Base-by-base conservation (phyloP, 2,113 vertebrate genomes). In the Xiphophorus hellerii region DNA sequence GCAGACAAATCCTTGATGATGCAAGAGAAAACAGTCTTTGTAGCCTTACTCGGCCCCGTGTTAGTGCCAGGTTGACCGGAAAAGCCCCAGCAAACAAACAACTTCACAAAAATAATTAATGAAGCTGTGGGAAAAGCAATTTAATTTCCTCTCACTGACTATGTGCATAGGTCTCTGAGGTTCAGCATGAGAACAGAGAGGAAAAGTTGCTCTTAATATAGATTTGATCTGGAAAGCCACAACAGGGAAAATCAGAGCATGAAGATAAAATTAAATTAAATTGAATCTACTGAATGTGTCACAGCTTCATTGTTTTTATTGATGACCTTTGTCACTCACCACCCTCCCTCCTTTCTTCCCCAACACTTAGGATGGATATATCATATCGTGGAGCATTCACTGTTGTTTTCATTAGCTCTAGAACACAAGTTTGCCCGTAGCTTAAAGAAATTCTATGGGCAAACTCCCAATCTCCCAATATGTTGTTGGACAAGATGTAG, bases 1-100 rank as follows among this genome's bases (percentile, higher is more conserved):
- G 85, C 76, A 65, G 65, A 62, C 30, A 81, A 77, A 78, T 69
- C 71, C 69, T 4, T 75, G 15, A 25, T 80, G 80, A 89, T 81
- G 85, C 80, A 70, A 91, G 83, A 87, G 88, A 85, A 93, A 94
- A 92, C 90, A 83, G 78, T 69, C 76, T 39, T 27, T 28, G 33
- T 28, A 28, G 75, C 65, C 64, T 37, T 74, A 71, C 73, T 82
- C 74, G 67, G 42, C n/a, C 60, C 27, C 29, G 30, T 29, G 76
- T 83, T 77, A 83, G 65, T 51, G 22, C 22, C 66, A 74, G 71
- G 62, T 85, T 83, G 63, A 80, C 81, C 74, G 69, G 87, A 92
- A 91, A 91, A 91, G 85, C 84, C 83, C 89, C 73, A 8, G 62
- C 81, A 94, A 94, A 94, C 87, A 94, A 94, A 93, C 85, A 71